phyloP scores from a whole-genome alignment of 1,140 invertebrate genomes.

The Drosophila tani region DNA sequence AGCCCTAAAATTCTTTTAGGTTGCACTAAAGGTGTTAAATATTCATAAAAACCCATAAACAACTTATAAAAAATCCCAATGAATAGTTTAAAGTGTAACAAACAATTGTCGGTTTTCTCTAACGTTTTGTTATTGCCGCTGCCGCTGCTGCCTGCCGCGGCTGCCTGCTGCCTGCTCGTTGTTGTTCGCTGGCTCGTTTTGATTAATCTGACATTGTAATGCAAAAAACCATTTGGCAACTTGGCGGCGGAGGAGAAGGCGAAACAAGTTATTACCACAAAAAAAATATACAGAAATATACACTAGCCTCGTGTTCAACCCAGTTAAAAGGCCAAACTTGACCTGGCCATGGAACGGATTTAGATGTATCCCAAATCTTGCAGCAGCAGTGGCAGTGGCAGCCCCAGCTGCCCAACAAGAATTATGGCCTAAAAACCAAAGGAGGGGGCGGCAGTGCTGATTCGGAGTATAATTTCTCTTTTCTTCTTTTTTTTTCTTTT shows the following conservation, averaged over 20 bases:
- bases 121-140: slow-evolving; percentile 56
- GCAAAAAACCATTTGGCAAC: slow-evolving; percentile 80
- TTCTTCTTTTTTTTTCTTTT: not conserved
- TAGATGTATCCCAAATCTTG: slow-evolving; percentile 59
- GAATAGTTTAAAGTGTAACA: slow-evolving; percentile 26
- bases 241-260: slow-evolving; percentile 28
- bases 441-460: slow-evolving; percentile 17
- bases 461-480: slow-evolving; percentile 50
- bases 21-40: too few relatives aligned
- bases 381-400: slow-evolving; percentile 28
- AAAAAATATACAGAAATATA: slow-evolving; percentile 23
- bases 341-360: slow-evolving; percentile 75
- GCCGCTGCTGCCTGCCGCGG: slow-evolving; percentile 12
- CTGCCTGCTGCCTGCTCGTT: slow-evolving; percentile 35
- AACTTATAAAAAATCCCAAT: not conserved
- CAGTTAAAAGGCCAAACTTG: slow-evolving; percentile 80
- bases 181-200: slow-evolving; percentile 73
- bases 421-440: slow-evolving; percentile 56
- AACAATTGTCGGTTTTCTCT: slow-evolving; percentile 83
- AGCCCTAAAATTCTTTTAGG: too few relatives aligned
- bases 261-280: slow-evolving; percentile 65
- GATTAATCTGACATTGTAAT: slow-evolving; percentile 84
- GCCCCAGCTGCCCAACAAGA: slow-evolving; percentile 54
- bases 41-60: not conserved
- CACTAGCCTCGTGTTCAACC: slow-evolving; percentile 70